phyloP scores from a whole-genome alignment of 2,888 invertebrate genomes.

The Cynaeus angustus region DNA sequence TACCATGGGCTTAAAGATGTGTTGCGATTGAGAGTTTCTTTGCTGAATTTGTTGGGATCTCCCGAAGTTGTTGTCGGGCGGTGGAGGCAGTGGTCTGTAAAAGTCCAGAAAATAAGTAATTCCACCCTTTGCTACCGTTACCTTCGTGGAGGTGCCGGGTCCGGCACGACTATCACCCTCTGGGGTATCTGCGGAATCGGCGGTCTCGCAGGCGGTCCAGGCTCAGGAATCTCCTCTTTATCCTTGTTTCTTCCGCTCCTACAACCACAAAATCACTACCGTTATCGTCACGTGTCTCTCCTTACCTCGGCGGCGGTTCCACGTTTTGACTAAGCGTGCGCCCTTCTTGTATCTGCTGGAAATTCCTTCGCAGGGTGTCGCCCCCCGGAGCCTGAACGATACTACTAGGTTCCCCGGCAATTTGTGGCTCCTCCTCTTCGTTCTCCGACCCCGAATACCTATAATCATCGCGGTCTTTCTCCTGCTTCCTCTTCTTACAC shows the following conservation, averaged over 20 bases:
- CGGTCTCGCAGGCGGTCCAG: constrained; percentile 90
- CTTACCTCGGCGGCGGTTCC: constrained; percentile 74
- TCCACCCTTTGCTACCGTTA: constrained; percentile 60
- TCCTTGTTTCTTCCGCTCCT: constrained; percentile 71
- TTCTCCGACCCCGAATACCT: constrained; percentile 97
- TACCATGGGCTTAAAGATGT: constrained; percentile 93
- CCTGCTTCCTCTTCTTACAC: constrained; percentile 95
- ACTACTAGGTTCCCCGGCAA: constrained; percentile 95
- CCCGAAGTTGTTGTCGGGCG: constrained; percentile 80
- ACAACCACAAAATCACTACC: constrained; percentile 23
- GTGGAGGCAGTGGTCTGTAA: constrained; percentile 86
- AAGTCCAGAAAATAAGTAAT: background rate
- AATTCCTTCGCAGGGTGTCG: constrained; percentile 96
- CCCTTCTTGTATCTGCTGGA: constrained; percentile 96
- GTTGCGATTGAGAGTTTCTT: constrained; percentile 87
- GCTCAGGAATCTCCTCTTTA: constrained; percentile 83
- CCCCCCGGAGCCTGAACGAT: constrained; percentile 94
- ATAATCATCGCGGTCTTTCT: constrained; percentile 86
- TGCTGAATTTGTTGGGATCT: constrained; percentile 74
- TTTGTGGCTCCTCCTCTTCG: constrained; percentile 94
- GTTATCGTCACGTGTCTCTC: background rate
- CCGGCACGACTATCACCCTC: constrained; percentile 93
- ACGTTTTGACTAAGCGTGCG: constrained; percentile 76
- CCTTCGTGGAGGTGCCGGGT: constrained; percentile 81
- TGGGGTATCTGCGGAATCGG: constrained; percentile 90